Conservation (phyloP, 2,888 invertebrate species). For the Drosophila lutescens region DNA sequence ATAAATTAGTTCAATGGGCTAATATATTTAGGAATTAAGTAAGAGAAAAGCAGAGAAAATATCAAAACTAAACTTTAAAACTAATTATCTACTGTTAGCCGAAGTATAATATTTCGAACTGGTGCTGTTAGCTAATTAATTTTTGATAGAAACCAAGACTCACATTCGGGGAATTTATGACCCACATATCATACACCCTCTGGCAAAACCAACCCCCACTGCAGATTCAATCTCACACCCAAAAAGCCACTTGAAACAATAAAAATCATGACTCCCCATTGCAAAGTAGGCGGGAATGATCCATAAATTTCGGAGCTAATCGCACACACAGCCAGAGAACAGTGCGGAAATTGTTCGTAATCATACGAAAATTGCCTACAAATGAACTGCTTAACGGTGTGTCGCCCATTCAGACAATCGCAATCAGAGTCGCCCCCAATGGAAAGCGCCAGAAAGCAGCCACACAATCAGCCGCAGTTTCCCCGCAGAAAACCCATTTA, state of each 20-base stretch:
- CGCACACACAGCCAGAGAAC: constrained; percentile 52
- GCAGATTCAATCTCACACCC: background rate
- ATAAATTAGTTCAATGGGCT: constrained; percentile 55
- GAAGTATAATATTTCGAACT: background rate
- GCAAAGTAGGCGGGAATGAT: constrained; percentile 38
- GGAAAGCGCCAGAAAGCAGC: background rate
- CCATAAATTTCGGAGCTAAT: constrained; percentile 72
- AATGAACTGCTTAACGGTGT: constrained; percentile 80
- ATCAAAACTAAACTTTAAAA: background rate
- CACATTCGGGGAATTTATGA: constrained; percentile 34
- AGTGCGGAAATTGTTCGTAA: constrained; percentile 65
- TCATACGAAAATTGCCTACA: constrained; percentile 79
- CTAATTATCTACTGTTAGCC: too few species aligned
- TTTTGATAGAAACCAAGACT: constrained; percentile 4
- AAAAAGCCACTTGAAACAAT: constrained; percentile 48
- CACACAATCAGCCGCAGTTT: constrained; percentile 14
- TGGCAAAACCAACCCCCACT: constrained; percentile 16
- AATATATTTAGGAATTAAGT: constrained; percentile 15
- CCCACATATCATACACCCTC: constrained; percentile 37
- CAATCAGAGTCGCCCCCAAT: constrained; percentile 10
- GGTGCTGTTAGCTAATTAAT: constrained; percentile 5
- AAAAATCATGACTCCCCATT: constrained; percentile 67
- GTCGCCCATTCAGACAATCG: constrained; percentile 62
- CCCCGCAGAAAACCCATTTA: constrained; percentile 54
- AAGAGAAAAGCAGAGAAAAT: background rate